Conservation (phyloP, 2,797 vertebrate genomes). For the Mycteria americana region DNA sequence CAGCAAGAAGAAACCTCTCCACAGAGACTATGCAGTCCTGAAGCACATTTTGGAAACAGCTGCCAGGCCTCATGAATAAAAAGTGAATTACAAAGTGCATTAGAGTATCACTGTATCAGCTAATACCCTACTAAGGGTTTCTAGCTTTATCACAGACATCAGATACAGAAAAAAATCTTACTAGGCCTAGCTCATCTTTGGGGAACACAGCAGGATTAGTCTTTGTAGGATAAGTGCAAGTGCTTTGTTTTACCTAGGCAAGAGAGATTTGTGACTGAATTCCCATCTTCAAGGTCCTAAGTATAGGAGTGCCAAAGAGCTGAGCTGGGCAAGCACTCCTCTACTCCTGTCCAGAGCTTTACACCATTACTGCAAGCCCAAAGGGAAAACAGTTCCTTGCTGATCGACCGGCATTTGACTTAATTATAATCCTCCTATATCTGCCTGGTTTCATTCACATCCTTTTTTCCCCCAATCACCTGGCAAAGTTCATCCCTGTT, state of each 20-base stretch:
- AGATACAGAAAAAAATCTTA: not conserved
- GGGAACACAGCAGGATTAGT: not conserved
- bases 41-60: constrained; percentile 16
- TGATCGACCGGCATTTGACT: not conserved
- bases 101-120: not conserved
- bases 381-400: not conserved
- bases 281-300: not conserved
- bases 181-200: not conserved
- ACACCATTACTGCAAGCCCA: not conserved
- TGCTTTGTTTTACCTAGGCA: not conserved
- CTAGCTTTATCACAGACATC: constrained; percentile 4
- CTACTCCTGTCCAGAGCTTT: not conserved
- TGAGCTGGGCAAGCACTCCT: not conserved
- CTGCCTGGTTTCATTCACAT: not conserved
- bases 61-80: constrained; percentile 19
- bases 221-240: not conserved
- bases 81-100: constrained; percentile 11
- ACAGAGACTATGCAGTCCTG: not conserved
- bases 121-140: constrained; percentile 17
- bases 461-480: not conserved
- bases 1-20: constrained; percentile 13
- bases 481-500: not conserved
- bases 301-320: not conserved
- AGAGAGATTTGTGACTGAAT: not conserved
- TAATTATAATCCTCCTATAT: not conserved